Evolutionary conservation across 2,797 vertebrate species (phyloP).

Genomic region (Pelodytes ibericus): DNA sequence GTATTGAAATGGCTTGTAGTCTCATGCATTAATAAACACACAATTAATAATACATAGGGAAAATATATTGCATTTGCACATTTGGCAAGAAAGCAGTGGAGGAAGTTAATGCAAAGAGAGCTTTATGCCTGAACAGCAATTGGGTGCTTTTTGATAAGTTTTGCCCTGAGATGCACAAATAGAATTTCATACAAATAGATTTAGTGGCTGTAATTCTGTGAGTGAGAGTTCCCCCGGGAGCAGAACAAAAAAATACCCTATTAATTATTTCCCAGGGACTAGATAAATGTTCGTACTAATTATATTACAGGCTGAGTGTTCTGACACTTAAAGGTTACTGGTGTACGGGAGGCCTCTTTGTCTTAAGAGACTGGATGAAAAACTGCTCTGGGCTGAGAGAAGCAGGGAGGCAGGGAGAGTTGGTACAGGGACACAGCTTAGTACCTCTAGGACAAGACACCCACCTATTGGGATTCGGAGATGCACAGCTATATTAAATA

Average conservation of each 20-base stretch:
- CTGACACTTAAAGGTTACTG: slow-evolving; percentile 56
- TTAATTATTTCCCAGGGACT: slow-evolving; percentile 55
- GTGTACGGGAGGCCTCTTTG: slow-evolving; percentile 36
- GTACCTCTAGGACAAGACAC: slow-evolving; percentile 1
- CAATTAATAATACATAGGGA: slow-evolving; percentile 55
- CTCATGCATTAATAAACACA: slow-evolving; percentile 55
- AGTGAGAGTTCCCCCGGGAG: slow-evolving; percentile 50
- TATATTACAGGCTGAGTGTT: slow-evolving; percentile 52
- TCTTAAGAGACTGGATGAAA: slow-evolving; percentile 21
- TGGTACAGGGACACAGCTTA: slow-evolving; percentile 11
- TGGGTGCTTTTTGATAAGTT: slow-evolving; percentile 50
- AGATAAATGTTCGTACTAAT: slow-evolving; percentile 55
- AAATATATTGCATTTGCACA: slow-evolving; percentile 57
- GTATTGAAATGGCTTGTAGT: slow-evolving; percentile 55
- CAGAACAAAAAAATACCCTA: slow-evolving; percentile 44
- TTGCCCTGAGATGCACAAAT: slow-evolving; percentile 51
- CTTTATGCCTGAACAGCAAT: slow-evolving; percentile 54
- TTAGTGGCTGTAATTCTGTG: slow-evolving; percentile 40
- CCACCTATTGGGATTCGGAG: not conserved
- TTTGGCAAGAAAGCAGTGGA: slow-evolving; percentile 55
- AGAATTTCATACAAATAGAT: slow-evolving; percentile 56
- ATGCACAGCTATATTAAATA: not conserved
- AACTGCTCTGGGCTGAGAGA: slow-evolving; percentile 26
- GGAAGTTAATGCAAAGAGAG: slow-evolving; percentile 55
- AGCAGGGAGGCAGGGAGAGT: not conserved